Base-by-base conservation (phyloP, 2,888 invertebrate genomes). In the Brachyptera risi region DNA sequence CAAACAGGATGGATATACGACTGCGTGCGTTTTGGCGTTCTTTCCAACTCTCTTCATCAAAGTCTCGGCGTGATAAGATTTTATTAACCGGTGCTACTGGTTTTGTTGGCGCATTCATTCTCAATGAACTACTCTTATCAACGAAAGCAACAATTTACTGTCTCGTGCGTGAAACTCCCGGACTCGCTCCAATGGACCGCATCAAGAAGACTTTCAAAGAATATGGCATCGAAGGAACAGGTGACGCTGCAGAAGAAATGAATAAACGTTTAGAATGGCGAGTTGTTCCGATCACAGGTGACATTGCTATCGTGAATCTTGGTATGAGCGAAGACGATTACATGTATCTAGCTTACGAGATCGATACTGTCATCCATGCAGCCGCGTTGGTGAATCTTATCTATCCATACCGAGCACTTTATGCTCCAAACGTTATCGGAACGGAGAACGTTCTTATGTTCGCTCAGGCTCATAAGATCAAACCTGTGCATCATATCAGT, bases 11-110 rank as follows among this genome's bases (percentile, higher is more conserved):
- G 42, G 65, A 66, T 56, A 59, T 64, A 19, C 47, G 50, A 11
- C 57, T 69, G 17, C 59, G 65, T 42, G 61, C 65, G n/a, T 69
- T 68, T 59, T 68, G 69, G 69, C 65, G 65, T 49, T 65, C 68
- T 1, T 61, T 66, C 4, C 63, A 66, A 23, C 17, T 67, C 19
- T 63, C 65, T 11, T 65, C 61, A 47, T 54, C 65, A 37, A 68
- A 65, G 58, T 66, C 62, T n/a, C 61, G 60, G 5, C 27, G 56
- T 15, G 67, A 68, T 7, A 69, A 66, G 61, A 59, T 70, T n/a
- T 47, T 70, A 0, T 47, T 70, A 35, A 69, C 70, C 17, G 70
- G 70, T 23, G 69, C 63, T 7, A 68, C 68, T 1, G 70, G 70
- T 42, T 70, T 65, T 57, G 58, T 70, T 1, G 70, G 70, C 9